phyloP scores from a whole-genome alignment of 2,797 vertebrate genomes.

The Atherinosoma microstoma region DNA sequence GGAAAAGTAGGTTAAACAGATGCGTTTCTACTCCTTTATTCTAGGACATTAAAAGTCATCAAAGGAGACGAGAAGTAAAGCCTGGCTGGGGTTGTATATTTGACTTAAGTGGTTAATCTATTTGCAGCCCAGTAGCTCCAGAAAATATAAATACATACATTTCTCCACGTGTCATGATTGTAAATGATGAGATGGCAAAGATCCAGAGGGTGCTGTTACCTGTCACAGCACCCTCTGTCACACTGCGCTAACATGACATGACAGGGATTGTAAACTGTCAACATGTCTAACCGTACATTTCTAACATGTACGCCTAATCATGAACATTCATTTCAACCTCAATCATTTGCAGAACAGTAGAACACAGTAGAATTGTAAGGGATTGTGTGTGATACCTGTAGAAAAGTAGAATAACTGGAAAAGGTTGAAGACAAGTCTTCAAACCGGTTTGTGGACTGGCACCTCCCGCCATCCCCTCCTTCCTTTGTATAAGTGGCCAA shows the following conservation, averaged over 20 bases:
- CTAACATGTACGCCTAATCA: no score
- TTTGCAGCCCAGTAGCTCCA: background rate
- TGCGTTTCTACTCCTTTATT: conserved; percentile 7
- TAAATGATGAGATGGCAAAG: no score
- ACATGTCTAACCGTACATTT: background rate
- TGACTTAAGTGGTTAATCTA: background rate
- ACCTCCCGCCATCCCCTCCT: background rate
- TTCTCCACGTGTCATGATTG: no score
- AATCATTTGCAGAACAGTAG: no score
- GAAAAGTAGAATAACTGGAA: background rate
- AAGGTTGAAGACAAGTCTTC: background rate
- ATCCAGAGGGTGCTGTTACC: no score
- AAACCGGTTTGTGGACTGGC: background rate
- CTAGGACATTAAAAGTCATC: background rate
- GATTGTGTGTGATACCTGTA: background rate
- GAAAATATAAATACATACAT: background rate
- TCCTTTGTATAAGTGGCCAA: background rate
- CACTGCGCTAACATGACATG: no score
- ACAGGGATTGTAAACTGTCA: no score
- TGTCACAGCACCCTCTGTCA: no score
- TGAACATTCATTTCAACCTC: background rate
- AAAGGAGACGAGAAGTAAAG: background rate
- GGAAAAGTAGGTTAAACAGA: conserved; percentile 1
- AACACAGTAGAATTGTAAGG: background rate
- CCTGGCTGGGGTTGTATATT: no score